phyloP scores from a whole-genome alignment of 1,140 invertebrate species.

The Solen grandis region DNA sequence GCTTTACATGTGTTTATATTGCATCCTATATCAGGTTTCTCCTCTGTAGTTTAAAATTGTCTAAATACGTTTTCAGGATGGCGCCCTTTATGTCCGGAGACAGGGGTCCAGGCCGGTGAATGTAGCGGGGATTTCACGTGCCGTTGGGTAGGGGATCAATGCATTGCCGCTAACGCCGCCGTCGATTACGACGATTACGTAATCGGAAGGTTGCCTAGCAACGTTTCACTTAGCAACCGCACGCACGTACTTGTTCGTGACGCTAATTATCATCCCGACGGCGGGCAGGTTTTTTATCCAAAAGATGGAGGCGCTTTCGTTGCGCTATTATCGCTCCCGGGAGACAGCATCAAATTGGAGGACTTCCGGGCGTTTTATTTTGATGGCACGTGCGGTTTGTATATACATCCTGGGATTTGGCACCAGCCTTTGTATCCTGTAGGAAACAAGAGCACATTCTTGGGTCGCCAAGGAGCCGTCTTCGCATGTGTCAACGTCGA shows the following conservation, averaged over 20 bases:
- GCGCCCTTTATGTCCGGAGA: conserved; percentile 9
- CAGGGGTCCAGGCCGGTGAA: conserved; percentile 8
- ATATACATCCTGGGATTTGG: conserved; percentile 40
- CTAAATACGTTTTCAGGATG: no score
- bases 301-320: conserved; percentile 22
- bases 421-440: conserved; percentile 48
- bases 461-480: not conserved
- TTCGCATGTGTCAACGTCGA: conserved; percentile 21
- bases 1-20: no score
- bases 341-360: conserved; percentile 34
- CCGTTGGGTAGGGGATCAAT: conserved; percentile 19
- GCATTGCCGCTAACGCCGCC: conserved; percentile 20
- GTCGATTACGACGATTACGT: conserved; percentile 27
- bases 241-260: conserved; percentile 41
- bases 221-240: conserved; percentile 7
- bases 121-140: conserved; percentile 23
- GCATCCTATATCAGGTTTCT: no score
- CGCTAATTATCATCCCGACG: conserved; percentile 43
- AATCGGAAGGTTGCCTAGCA: conserved; percentile 16
- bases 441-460: conserved; percentile 16
- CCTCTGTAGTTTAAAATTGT: no score
- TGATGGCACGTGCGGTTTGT: conserved; percentile 33
- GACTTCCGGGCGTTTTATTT: conserved; percentile 47
- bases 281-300: conserved; percentile 35
- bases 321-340: conserved; percentile 31